A percentile compares a stretch with the other conserved stretches of the same genome.
phyloP scores from a whole-genome alignment of 2,888 invertebrate species.

The Blera fallax region DNA sequence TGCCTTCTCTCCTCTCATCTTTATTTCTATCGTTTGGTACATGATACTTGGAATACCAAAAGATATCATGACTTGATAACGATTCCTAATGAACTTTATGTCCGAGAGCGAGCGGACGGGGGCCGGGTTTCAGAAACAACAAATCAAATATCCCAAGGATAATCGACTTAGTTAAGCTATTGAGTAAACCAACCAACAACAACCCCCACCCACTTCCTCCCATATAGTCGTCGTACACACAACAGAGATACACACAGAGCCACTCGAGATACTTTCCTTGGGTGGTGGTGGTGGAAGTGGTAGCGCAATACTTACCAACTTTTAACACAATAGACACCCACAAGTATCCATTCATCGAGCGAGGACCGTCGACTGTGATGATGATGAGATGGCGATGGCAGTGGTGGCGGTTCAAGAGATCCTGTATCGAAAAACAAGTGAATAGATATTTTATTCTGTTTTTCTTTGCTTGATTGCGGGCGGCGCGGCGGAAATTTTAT shows the following conservation, averaged over 20 bases:
- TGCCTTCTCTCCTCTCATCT: constrained; percentile 10
- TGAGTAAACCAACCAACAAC: constrained; percentile 58
- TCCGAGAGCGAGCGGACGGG: constrained; percentile 25
- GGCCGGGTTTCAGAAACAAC: constrained; percentile 57
- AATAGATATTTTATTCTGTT: constrained; percentile 65
- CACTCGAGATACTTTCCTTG: constrained; percentile 36
- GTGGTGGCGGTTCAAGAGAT: constrained; percentile 17
- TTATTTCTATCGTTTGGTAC: constrained; percentile 50
- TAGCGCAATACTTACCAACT: constrained; percentile 57
- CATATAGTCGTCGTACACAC: background rate
- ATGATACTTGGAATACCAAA: constrained; percentile 64
- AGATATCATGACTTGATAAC: constrained; percentile 73
- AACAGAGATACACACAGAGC: constrained; percentile 8
- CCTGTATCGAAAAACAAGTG: constrained; percentile 58
- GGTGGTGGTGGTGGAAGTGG: constrained; percentile 24
- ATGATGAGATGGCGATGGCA: background rate
- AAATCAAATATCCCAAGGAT: constrained; percentile 73
- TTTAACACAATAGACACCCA: constrained; percentile 70
- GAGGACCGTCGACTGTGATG: constrained; percentile 32
- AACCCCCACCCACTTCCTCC: background rate
- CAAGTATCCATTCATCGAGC: constrained; percentile 62
- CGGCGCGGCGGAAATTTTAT: constrained; percentile 31
- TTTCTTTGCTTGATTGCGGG: constrained; percentile 63
- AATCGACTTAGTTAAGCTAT: constrained; percentile 73
- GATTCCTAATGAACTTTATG: constrained; percentile 70